These are phyloP conservation scores for Euschistus heros DNA, from an alignment of 1,140 invertebrate species.

Conservation along the genomic window DNA sequence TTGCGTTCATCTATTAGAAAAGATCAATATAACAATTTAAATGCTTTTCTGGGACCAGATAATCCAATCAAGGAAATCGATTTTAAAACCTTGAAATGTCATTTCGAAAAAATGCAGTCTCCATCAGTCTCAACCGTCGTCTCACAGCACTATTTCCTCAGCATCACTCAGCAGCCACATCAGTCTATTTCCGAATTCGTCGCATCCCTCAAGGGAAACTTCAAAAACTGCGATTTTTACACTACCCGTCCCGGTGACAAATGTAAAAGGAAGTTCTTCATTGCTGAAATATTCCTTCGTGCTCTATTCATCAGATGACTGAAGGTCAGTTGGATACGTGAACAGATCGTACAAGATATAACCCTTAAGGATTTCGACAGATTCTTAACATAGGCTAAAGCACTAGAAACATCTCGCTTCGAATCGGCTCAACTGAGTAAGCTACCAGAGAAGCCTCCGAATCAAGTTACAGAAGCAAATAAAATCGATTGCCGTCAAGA, in stretches of 20 bases:
- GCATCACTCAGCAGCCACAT: slow-evolving; percentile 8
- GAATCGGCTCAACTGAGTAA: too few relatives aligned
- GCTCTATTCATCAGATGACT: slow-evolving; percentile 10
- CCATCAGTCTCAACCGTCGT: background rate
- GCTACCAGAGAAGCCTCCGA: background rate
- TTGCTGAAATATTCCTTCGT: slow-evolving; percentile 7
- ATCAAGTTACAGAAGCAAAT: background rate
- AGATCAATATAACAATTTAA: slow-evolving; percentile 12
- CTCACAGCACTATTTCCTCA: slow-evolving; percentile 14
- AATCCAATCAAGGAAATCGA: too few relatives aligned
- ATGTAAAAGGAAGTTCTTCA: too few relatives aligned
- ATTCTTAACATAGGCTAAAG: too few relatives aligned
- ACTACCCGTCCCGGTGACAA: too few relatives aligned
- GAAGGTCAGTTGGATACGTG: background rate
- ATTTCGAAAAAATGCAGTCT: slow-evolving; percentile 3
- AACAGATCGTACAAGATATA: slow-evolving; percentile 9
- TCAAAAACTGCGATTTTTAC: too few relatives aligned
- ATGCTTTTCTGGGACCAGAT: too few relatives aligned
- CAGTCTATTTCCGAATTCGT: slow-evolving; percentile 9
- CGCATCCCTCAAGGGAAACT: too few relatives aligned
- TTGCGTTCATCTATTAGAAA: slow-evolving; percentile 4
- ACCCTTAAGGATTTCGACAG: too few relatives aligned
- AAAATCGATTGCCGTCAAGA: background rate
- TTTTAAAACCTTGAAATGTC: background rate
- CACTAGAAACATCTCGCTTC: too few relatives aligned